phyloP scores from a whole-genome alignment of 2,113 vertebrate species.

The Loxodonta africana region DNA sequence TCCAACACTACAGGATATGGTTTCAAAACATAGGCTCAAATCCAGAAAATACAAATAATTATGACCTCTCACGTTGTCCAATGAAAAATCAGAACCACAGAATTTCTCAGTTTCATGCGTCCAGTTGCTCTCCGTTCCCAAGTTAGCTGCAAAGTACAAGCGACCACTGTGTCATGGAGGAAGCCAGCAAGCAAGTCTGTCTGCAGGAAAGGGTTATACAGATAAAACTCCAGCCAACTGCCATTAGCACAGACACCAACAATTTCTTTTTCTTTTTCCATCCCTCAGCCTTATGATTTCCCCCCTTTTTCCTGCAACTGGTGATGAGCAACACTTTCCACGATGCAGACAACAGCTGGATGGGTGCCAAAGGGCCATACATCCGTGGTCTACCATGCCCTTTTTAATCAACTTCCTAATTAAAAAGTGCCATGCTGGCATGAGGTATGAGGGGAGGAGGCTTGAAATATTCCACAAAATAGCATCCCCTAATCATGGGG shows the following conservation, averaged over 20 bases:
- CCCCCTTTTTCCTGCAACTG: constrained; percentile 56
- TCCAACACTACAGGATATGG: not conserved
- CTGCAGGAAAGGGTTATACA: not conserved
- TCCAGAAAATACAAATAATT: not conserved
- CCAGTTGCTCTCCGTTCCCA: not conserved
- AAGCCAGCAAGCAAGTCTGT: not conserved
- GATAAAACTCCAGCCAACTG: not conserved
- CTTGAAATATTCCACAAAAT: constrained; percentile 77
- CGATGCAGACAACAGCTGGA: constrained; percentile 75
- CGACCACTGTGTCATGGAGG: not conserved
- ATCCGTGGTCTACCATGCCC: constrained; percentile 63
- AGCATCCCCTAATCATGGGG: constrained; percentile 56
- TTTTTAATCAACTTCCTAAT: constrained; percentile 86
- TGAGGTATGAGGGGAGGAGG: constrained; percentile 69
- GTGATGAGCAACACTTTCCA: constrained; percentile 62
- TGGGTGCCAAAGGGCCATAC: constrained; percentile 65
- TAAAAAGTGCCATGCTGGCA: constrained; percentile 85
- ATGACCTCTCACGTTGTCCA: not conserved
- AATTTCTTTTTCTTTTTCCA: not conserved
- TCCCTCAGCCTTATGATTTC: not conserved
- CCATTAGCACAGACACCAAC: not conserved
- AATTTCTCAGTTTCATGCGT: not conserved
- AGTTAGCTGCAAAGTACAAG: constrained; percentile 30
- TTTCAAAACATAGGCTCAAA: not conserved
- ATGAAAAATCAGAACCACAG: not conserved